A percentile compares a stretch with the other conserved stretches of the same genome.
Evolutionary conservation across 2,888 invertebrate species (phyloP).

Genomic region (Philonicus albiceps): DNA sequence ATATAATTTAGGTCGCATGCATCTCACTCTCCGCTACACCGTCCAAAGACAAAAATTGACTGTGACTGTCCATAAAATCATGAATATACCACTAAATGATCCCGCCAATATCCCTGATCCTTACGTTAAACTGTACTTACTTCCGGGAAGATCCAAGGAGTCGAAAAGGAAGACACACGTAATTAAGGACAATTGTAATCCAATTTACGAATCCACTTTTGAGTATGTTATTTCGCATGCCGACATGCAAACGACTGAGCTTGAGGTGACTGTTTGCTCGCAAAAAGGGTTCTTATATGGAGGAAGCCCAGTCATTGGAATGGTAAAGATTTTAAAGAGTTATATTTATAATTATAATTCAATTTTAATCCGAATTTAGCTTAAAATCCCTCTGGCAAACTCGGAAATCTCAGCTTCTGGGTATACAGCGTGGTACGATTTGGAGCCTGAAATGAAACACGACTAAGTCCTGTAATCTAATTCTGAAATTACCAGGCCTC

Average conservation of each 20-base stretch:
- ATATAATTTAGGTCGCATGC: slow-evolving; percentile 79
- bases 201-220: slow-evolving; percentile 89
- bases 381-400: slow-evolving; percentile 57
- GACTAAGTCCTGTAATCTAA: slow-evolving; percentile 69
- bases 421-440: slow-evolving; percentile 59
- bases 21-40: slow-evolving; percentile 86
- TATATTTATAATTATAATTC: slow-evolving; percentile 41
- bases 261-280: slow-evolving; percentile 88
- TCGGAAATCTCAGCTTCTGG: slow-evolving; percentile 59
- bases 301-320: slow-evolving; percentile 85
- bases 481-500: not conserved
- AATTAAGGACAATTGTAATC: slow-evolving; percentile 87
- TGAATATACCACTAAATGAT: slow-evolving; percentile 84
- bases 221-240: slow-evolving; percentile 86
- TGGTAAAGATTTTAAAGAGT: slow-evolving; percentile 65
- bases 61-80: slow-evolving; percentile 87
- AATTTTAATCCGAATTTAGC: slow-evolving; percentile 51
- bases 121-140: slow-evolving; percentile 85
- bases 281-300: slow-evolving; percentile 83
- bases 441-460: slow-evolving; percentile 67
- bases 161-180: slow-evolving; percentile 86
- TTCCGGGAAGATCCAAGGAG: slow-evolving; percentile 85
- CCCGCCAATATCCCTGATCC: slow-evolving; percentile 87
- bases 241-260: slow-evolving; percentile 77
- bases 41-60: slow-evolving; percentile 81